Evolutionary conservation across 2,797 vertebrate genomes (phyloP).

Genomic region (Peromyscus aztecus): DNA sequence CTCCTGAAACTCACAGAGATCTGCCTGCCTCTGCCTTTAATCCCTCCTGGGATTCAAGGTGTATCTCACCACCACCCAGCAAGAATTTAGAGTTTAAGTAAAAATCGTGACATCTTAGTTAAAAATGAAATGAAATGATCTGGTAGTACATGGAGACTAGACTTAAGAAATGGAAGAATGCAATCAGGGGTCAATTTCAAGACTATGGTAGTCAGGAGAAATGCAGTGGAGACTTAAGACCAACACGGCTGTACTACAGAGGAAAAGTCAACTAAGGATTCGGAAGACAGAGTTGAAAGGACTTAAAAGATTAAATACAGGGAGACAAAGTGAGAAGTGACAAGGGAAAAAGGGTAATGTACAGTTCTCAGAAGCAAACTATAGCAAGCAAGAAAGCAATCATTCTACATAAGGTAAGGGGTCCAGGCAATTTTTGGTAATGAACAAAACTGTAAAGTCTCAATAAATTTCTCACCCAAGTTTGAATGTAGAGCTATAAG

Average conservation of each 20-base stretch:
- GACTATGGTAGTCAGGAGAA: background rate
- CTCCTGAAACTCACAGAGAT: background rate
- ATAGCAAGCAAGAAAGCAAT: background rate
- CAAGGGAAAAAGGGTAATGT: background rate
- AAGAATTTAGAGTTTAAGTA: slow-evolving; percentile 14
- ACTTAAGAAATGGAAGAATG: background rate
- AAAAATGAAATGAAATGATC: slow-evolving; percentile 11
- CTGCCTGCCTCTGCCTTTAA: background rate
- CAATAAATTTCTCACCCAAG: background rate
- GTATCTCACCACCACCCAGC: background rate
- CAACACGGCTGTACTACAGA: background rate
- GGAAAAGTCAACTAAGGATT: background rate
- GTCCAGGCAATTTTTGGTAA: slow-evolving; percentile 12
- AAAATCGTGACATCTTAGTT: background rate
- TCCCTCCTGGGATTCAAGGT: background rate
- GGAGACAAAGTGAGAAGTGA: background rate
- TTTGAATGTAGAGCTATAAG: background rate
- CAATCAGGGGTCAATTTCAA: background rate
- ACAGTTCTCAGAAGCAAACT: background rate
- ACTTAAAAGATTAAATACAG: background rate
- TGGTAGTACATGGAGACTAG: background rate
- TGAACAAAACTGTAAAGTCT: background rate
- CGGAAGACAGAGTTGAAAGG: background rate
- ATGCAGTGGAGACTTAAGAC: background rate
- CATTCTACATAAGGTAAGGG: background rate